Percentiles rank a stretch among this genome's conserved stretches.
Evolutionary conservation across 2,888 invertebrate genomes (phyloP).

Genomic region (Dynastes hyllus): DNA sequence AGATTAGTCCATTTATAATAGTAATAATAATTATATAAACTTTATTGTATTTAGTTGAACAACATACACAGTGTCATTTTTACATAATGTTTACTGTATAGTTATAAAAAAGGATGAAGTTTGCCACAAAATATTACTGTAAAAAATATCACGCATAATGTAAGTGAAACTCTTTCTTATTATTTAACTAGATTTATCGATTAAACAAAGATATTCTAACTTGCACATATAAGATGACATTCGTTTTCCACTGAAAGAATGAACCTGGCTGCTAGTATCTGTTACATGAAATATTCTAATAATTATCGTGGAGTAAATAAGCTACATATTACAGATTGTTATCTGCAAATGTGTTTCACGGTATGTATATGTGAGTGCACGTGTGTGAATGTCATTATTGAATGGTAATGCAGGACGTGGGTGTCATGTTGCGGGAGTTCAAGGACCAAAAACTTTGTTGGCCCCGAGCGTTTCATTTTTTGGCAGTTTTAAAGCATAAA

Average conservation of each 20-base stretch:
- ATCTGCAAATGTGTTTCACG: constrained; percentile 49
- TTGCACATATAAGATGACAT: not conserved
- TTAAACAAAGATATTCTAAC: no score
- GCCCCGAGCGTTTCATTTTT: constrained; percentile 40
- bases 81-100: no score
- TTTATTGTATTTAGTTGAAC: no score
- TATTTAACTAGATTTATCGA: no score
- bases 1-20: no score
- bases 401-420: constrained; percentile 51
- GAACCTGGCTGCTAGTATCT: not conserved
- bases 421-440: constrained; percentile 48
- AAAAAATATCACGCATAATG: no score
- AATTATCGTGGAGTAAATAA: constrained; percentile 40
- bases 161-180: no score
- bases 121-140: no score
- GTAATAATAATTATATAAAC: no score
- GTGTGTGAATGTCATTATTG: constrained; percentile 48
- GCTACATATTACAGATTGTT: constrained; percentile 46
- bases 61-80: no score
- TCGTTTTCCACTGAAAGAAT: not conserved
- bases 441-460: constrained; percentile 49
- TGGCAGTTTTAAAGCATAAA: constrained; percentile 41
- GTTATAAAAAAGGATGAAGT: no score
- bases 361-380: constrained; percentile 33
- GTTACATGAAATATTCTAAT: constrained; percentile 34